These are phyloP conservation scores for Cantharis flavilabris DNA, from an alignment of 2,888 invertebrate genomes.

Conservation along the genomic window DNA sequence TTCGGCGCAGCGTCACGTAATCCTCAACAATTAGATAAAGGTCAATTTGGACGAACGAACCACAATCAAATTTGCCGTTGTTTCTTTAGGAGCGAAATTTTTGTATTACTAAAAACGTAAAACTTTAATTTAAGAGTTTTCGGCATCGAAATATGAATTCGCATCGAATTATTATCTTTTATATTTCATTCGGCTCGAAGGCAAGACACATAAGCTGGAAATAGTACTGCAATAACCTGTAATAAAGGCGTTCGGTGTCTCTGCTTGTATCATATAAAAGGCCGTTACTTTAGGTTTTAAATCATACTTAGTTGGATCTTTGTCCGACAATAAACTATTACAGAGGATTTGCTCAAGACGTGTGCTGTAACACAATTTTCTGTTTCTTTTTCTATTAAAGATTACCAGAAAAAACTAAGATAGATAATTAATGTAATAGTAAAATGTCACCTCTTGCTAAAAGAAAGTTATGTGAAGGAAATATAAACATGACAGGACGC, in stretches of 20 bases:
- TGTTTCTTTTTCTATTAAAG: conserved; percentile 14
- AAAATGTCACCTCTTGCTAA: conserved; percentile 9
- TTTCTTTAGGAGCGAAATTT: neutral
- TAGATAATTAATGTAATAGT: conserved; percentile 17
- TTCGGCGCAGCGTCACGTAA: conserved; percentile 24
- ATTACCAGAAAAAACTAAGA: conserved; percentile 6
- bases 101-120: conserved; percentile 10
- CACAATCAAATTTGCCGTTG: neutral
- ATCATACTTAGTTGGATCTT: conserved; percentile 49
- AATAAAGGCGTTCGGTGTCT: conserved; percentile 50
- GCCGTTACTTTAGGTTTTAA: conserved; percentile 40
- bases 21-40: conserved; percentile 22
- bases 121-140: neutral
- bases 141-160: conserved; percentile 31
- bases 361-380: conserved; percentile 34
- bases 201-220: conserved; percentile 51
- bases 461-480: conserved; percentile 24
- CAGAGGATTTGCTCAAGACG: conserved; percentile 35
- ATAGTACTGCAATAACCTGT: conserved; percentile 55
- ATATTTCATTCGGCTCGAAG: conserved; percentile 37
- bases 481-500: conserved; percentile 46
- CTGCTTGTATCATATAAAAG: conserved; percentile 44
- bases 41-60: conserved; percentile 10
- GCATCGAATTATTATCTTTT: conserved; percentile 44
- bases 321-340: conserved; percentile 42